Conservation (phyloP, 2,888 invertebrate species). For the Venusia cambrica region DNA sequence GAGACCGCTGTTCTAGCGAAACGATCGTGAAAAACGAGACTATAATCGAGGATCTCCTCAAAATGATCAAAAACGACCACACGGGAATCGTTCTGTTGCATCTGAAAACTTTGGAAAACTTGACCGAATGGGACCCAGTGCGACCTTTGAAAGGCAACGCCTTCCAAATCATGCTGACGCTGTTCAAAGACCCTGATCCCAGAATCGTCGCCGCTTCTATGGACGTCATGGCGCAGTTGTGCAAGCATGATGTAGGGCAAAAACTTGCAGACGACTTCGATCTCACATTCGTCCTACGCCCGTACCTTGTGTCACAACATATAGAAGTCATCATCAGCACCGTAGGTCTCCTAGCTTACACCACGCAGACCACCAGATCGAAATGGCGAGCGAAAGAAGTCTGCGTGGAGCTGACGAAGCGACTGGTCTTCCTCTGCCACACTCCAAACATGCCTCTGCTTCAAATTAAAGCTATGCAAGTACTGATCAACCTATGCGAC, state of each 20-base stretch:
- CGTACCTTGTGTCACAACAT: constrained; percentile 36
- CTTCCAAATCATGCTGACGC: constrained; percentile 53
- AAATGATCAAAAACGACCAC: constrained; percentile 62
- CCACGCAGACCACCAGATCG: constrained; percentile 59
- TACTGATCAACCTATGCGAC: constrained; percentile 65
- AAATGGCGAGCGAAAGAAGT: constrained; percentile 68
- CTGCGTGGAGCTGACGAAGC: constrained; percentile 44
- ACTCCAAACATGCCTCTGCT: constrained; percentile 49
- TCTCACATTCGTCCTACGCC: constrained; percentile 43
- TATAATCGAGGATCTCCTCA: constrained; percentile 56
- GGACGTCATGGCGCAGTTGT: constrained; percentile 63
- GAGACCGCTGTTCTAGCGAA: constrained; percentile 52
- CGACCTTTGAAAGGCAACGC: constrained; percentile 57
- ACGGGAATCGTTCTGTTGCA: constrained; percentile 56
- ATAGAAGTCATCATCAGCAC: constrained; percentile 53
- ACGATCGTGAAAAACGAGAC: constrained; percentile 43
- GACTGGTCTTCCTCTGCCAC: constrained; percentile 45
- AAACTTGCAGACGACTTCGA: constrained; percentile 59
- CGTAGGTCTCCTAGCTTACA: constrained; percentile 52
- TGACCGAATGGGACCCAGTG: constrained; percentile 59
- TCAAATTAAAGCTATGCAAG: constrained; percentile 56
- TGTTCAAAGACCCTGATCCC: constrained; percentile 46
- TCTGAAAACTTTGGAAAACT: constrained; percentile 52
- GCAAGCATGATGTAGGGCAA: constrained; percentile 61
- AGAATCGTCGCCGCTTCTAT: constrained; percentile 53